phyloP scores from a whole-genome alignment of 2,888 invertebrate genomes.

The Trimorus sp. region DNA sequence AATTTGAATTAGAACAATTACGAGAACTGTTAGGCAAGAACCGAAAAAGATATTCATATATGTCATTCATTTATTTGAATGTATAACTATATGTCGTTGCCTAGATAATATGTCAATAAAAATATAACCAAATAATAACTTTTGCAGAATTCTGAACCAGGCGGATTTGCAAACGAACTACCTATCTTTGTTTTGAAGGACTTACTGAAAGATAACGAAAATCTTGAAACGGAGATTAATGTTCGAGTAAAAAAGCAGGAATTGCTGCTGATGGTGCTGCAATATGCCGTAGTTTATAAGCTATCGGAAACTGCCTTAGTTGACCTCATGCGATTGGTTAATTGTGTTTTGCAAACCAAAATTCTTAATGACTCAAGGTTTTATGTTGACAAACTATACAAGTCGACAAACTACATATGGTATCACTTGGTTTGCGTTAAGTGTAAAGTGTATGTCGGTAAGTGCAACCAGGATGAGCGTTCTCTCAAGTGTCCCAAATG shows the following conservation, averaged over 20 bases:
- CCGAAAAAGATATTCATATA: no score
- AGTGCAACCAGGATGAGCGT: background rate
- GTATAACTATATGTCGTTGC: no score
- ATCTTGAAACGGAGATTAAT: background rate
- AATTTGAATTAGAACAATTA: no score
- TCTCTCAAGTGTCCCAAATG: conserved; percentile 20
- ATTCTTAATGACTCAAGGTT: conserved; percentile 25
- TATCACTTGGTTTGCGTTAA: conserved; percentile 27
- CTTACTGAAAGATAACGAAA: background rate
- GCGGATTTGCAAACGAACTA: no score
- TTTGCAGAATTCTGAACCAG: no score
- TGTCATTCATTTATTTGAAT: no score
- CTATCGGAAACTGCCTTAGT: conserved; percentile 15
- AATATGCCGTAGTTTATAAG: conserved; percentile 12
- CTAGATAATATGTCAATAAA: no score
- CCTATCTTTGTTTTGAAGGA: no score
- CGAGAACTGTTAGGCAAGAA: no score
- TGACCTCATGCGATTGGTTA: conserved; percentile 27
- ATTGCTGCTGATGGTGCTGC: conserved; percentile 6
- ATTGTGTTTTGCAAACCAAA: conserved; percentile 6
- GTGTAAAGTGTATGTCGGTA: conserved; percentile 30
- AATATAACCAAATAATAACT: no score
- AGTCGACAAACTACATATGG: background rate
- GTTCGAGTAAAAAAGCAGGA: conserved; percentile 11
- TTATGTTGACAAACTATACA: conserved; percentile 30